Base-by-base conservation (phyloP, 2,888 invertebrate species). In the Rapana venosa region DNA sequence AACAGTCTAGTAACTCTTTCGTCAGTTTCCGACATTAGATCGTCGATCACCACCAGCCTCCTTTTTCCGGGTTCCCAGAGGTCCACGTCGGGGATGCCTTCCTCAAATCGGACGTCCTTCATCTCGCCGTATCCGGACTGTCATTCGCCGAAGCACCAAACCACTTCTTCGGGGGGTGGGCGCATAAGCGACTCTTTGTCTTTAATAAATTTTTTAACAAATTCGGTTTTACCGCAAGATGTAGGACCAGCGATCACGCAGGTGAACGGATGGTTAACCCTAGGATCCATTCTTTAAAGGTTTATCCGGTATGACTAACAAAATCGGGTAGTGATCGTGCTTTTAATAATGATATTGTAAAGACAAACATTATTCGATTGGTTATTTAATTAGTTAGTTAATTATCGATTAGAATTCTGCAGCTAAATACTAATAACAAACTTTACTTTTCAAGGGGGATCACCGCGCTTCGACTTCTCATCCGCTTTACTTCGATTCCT, bases 11-110 rank as follows among this genome's bases (percentile, higher is more conserved):
- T 70, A 22, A 88, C 85, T 22, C 56, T 58, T 15, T 88, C 88
- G n/a, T 83, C 87, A 4, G 88, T 74, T 47, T 90, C 88, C 26
- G 56, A 47, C 90, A 90, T 90, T 56, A 79, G n/a, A 35, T 88
- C 88, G 61, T 83, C 36, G 4, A 88, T n/a, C n/a, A 88, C n/a
- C 20, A 88, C 47, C 30, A 88, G 22, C 2, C 77, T 47, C 26
- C 74, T 6, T 30, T 77, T 56, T 0, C 2, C 11, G 11, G 13
- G 15, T 15, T 56, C 56, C 84, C 30, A 56, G 2, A 56, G 20
- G 15, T 61, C 32, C 15, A 35, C 1, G n/a, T 85, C 58, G 13
- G 84, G 84, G n/a, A 90, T 30, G 15, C 90, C 90, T 84, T 90
- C 90, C 2, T 84, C 74, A 56, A 90, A 88, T 13, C 36, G 58